phyloP scores from a whole-genome alignment of 2,888 invertebrate genomes.

The Netelia inedita region DNA sequence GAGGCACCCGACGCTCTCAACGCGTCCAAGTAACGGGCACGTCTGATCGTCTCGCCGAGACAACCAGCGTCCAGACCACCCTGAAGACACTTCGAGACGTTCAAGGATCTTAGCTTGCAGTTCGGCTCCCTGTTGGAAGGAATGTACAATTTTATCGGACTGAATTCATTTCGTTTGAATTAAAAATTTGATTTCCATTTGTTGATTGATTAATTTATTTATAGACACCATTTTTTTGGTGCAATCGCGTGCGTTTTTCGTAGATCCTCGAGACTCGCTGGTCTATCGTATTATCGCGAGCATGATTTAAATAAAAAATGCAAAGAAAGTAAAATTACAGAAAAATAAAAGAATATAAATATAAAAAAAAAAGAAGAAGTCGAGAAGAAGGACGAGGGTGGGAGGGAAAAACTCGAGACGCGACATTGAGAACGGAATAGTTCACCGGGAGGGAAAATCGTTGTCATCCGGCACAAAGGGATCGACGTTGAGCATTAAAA shows the following conservation, averaged over 20 bases:
- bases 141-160: neutral
- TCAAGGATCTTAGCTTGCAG: conserved; percentile 86
- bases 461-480: conserved; percentile 59
- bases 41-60: conserved; percentile 86
- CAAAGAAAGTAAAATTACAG: neutral
- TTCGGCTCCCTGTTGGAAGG: conserved; percentile 84
- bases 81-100: conserved; percentile 87
- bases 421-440: conserved; percentile 45
- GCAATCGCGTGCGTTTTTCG: conserved; percentile 12
- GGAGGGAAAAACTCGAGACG: conserved; percentile 1
- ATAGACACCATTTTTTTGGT: no score
- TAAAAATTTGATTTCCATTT: no score
- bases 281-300: conserved; percentile 48
- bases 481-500: conserved; percentile 58
- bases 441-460: conserved; percentile 58
- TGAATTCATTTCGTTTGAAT: conserved; percentile 23
- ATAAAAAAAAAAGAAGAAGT: neutral
- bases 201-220: no score
- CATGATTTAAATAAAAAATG: conserved; percentile 25
- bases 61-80: conserved; percentile 87
- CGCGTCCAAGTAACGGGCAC: conserved; percentile 86
- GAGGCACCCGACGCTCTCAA: conserved; percentile 87
- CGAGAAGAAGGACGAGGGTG: neutral
- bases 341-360: neutral
- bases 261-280: conserved; percentile 39